A percentile compares a stretch with the other conserved stretches of the same genome.
These are phyloP conservation scores for Catocala nupta DNA, from an alignment of 2,888 invertebrate species.

Conservation along the genomic window DNA sequence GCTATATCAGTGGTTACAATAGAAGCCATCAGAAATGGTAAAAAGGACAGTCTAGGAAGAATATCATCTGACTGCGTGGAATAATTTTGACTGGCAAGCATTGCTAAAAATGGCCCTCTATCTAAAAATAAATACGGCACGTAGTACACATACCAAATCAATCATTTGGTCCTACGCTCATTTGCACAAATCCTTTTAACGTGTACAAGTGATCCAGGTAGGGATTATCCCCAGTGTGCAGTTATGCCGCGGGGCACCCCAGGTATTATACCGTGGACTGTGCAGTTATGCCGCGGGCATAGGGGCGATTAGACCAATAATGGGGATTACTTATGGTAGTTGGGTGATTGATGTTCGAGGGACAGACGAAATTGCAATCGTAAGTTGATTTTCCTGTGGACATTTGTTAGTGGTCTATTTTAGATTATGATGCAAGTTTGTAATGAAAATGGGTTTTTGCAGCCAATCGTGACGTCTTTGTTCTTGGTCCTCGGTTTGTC, in stretches of 20 bases:
- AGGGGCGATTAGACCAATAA: conserved; percentile 51
- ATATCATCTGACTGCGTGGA: too few species aligned
- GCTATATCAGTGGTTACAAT: too few species aligned
- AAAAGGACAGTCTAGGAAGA: too few species aligned
- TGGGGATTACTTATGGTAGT: conserved; percentile 46
- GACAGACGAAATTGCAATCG: conserved; percentile 6
- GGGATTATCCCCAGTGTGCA: conserved; percentile 60
- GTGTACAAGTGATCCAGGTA: conserved; percentile 55
- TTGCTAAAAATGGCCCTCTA: too few species aligned
- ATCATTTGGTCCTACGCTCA: conserved; percentile 21
- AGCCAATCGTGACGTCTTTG: too few species aligned
- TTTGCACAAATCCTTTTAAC: conserved; percentile 31
- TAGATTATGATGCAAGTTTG: too few species aligned
- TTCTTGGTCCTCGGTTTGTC: too few species aligned
- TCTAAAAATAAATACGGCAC: background rate
- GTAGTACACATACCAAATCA: conserved; percentile 7
- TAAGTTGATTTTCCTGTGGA: conserved; percentile 7
- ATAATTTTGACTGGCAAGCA: too few species aligned
- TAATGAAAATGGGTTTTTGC: too few species aligned
- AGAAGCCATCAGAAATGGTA: too few species aligned
- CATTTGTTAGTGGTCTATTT: too few species aligned
- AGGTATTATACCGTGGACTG: conserved; percentile 27
- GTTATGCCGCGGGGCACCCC: conserved; percentile 51
- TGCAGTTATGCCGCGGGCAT: conserved; percentile 29
- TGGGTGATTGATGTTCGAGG: conserved; percentile 29